Evolutionary conservation across 2,797 vertebrate genomes (phyloP).

Genomic region (Otolemur crassicaudatus): DNA sequence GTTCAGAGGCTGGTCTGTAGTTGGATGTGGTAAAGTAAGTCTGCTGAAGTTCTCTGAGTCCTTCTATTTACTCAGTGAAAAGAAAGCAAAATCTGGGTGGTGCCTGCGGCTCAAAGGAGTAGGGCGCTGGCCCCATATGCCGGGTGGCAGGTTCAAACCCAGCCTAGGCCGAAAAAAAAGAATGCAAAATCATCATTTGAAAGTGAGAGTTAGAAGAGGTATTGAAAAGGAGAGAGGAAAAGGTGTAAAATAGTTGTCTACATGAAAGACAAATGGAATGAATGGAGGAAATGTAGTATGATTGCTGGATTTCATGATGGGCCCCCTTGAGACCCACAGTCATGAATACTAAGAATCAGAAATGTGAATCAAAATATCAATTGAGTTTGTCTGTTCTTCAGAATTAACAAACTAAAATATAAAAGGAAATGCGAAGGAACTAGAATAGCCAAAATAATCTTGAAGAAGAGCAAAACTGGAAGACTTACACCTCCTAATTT

Average conservation of each 20-base stretch:
- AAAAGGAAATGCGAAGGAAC: background rate
- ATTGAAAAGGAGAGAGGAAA: background rate
- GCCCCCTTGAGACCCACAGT: background rate
- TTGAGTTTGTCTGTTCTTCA: background rate
- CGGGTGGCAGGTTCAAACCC: no score
- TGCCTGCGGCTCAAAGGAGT: no score
- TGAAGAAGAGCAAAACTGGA: background rate
- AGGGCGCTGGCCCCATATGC: no score
- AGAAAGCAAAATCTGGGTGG: background rate
- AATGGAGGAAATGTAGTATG: background rate
- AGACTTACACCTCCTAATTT: background rate
- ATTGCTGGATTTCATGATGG: background rate
- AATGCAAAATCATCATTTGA: background rate
- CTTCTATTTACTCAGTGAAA: background rate
- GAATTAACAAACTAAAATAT: background rate
- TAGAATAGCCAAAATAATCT: background rate
- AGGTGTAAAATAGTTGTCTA: background rate
- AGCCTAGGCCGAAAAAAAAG: no score
- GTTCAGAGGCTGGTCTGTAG: background rate
- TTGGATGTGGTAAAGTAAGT: background rate
- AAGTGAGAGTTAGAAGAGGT: background rate
- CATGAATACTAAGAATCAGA: background rate
- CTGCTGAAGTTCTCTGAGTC: background rate
- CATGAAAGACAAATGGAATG: background rate
- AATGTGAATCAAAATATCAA: background rate